These are phyloP conservation scores for Adineta ricciae DNA, from an alignment of 2,888 invertebrate species.

Conservation along the genomic window DNA sequence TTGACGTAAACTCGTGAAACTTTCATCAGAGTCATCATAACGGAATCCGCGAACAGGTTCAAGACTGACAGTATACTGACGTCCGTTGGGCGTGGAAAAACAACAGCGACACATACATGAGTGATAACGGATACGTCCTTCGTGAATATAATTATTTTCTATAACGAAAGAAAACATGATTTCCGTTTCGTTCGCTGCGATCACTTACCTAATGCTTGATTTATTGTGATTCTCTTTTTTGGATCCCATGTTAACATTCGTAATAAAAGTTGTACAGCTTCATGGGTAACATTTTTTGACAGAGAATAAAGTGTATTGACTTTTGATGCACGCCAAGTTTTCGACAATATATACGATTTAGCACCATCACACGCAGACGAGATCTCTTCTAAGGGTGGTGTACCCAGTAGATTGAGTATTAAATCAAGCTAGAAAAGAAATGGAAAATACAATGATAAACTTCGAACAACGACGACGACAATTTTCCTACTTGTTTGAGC, in stretches of 20 bases:
- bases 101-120: constrained; percentile 99
- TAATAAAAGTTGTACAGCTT: constrained; percentile 87
- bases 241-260: constrained; percentile 51
- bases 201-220: constrained; percentile 21
- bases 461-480: too few species aligned
- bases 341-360: constrained; percentile 64
- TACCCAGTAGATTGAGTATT: constrained; percentile 85
- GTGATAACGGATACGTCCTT: constrained; percentile 92
- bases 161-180: neutral
- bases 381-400: constrained; percentile 75
- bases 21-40: constrained; percentile 33
- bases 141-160: constrained; percentile 59
- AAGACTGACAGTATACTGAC: constrained; percentile 34
- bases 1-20: constrained; percentile 24
- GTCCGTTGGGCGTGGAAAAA: constrained; percentile 59
- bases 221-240: constrained; percentile 25
- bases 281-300: constrained; percentile 74
- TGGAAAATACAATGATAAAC: too few species aligned
- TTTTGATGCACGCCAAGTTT: constrained; percentile 18
- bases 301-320: constrained; percentile 50
- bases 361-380: constrained; percentile 65
- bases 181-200: too few species aligned
- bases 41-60: constrained; percentile 32
- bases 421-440: neutral
- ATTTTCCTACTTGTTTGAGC: constrained; percentile 70